Evolutionary conservation across 2,797 vertebrate species (phyloP).

Genomic region (Pangasius macronema): DNA sequence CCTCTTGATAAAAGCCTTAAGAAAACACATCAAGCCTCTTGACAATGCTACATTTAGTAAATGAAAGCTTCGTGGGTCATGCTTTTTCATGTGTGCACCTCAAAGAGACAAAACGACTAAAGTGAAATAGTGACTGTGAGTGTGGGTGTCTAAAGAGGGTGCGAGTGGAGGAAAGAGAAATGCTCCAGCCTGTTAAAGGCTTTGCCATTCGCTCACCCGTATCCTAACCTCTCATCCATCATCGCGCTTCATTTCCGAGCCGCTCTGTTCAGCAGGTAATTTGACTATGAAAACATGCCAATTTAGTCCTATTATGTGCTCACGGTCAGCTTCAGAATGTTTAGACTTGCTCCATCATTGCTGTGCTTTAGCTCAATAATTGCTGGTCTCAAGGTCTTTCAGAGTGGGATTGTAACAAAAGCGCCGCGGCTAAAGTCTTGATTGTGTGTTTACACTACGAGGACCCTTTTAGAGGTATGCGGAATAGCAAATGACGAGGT

Average conservation of each 20-base stretch:
- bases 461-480: slow-evolving; percentile 47
- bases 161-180: slow-evolving; percentile 14
- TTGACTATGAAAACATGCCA: slow-evolving; percentile 67
- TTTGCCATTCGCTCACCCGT: slow-evolving; percentile 59
- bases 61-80: slow-evolving; percentile 11
- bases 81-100: slow-evolving; percentile 16
- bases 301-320: slow-evolving; percentile 68
- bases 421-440: slow-evolving; percentile 36
- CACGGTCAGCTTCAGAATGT: slow-evolving; percentile 50
- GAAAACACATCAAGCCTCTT: slow-evolving; percentile 19
- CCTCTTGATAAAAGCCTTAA: slow-evolving; percentile 25
- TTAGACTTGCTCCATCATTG: slow-evolving; percentile 61
- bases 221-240: slow-evolving; percentile 69
- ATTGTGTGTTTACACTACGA: slow-evolving; percentile 60
- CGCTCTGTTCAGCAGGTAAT: slow-evolving; percentile 59
- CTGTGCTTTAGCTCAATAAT: slow-evolving; percentile 56
- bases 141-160: slow-evolving; percentile 17
- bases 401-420: slow-evolving; percentile 22
- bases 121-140: slow-evolving; percentile 9
- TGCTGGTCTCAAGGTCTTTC: slow-evolving; percentile 59
- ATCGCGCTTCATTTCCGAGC: slow-evolving; percentile 61
- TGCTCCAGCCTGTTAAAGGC: slow-evolving; percentile 40
- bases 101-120: slow-evolving; percentile 14
- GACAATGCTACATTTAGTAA: slow-evolving; percentile 9
- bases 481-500: neutral